Percentiles rank a stretch among this genome's conserved stretches.
These are phyloP conservation scores for Ginglymostoma cirratum DNA, from an alignment of 2,113 vertebrate species.

Conservation along the genomic window DNA sequence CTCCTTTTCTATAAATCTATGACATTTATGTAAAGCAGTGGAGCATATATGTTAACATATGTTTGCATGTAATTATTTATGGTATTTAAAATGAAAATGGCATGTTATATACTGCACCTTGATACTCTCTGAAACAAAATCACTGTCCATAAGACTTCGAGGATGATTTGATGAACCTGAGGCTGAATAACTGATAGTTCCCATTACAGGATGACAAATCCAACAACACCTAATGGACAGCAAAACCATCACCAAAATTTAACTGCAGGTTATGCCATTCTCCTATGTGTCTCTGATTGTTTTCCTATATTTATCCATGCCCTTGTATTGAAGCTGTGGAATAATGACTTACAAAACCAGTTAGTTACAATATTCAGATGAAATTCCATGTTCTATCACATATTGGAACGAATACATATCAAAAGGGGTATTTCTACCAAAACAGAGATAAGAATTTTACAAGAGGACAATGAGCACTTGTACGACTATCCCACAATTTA, in stretches of 20 bases:
- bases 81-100: background rate
- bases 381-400: background rate
- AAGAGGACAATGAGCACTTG: too few species aligned
- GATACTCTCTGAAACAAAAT: background rate
- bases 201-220: background rate
- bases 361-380: background rate
- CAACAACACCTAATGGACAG: background rate
- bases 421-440: background rate
- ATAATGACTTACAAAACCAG: background rate
- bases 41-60: background rate
- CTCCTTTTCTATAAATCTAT: background rate
- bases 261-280: background rate
- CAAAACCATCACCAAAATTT: background rate
- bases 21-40: background rate
- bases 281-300: background rate
- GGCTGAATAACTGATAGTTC: constrained; percentile 2
- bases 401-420: background rate
- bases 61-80: background rate
- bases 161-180: background rate
- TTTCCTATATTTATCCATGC: background rate
- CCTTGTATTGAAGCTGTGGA: background rate
- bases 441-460: background rate
- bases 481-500: background rate
- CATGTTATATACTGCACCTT: background rate
- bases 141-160: background rate